Evolutionary conservation across 2,113 vertebrate species (phyloP).

Genomic region (Brienomyrus longianalis): DNA sequence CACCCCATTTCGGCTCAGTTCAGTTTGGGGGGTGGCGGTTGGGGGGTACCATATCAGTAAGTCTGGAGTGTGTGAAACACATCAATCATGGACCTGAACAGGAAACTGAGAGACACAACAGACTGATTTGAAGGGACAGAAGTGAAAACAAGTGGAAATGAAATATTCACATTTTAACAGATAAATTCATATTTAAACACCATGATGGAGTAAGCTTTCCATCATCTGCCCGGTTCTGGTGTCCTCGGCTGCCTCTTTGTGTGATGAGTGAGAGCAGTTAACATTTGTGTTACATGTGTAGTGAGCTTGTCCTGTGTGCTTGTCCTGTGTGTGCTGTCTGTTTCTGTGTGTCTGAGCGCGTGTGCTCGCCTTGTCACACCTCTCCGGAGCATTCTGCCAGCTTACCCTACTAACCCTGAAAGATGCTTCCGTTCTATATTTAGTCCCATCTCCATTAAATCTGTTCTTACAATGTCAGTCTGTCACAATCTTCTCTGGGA

Average conservation of each 20-base stretch:
- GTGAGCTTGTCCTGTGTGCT: neutral
- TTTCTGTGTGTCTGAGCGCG: neutral
- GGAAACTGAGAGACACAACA: neutral
- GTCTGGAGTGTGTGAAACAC: neutral
- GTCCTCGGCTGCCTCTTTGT: neutral
- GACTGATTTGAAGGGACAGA: neutral
- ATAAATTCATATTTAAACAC: neutral
- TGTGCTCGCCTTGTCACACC: constrained; percentile 8
- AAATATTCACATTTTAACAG: neutral
- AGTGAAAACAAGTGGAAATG: neutral
- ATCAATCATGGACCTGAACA: neutral
- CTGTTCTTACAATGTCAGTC: constrained; percentile 29
- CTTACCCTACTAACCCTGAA: constrained; percentile 28
- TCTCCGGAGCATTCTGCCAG: constrained; percentile 26
- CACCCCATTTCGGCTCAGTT: neutral
- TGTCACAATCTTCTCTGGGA: constrained; percentile 6
- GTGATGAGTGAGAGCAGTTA: neutral
- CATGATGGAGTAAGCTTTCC: neutral
- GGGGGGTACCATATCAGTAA: neutral
- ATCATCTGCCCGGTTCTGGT: neutral
- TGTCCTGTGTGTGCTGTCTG: neutral
- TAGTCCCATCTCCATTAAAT: constrained; percentile 32
- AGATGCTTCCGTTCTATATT: constrained; percentile 34
- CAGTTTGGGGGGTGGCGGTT: neutral
- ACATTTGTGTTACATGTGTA: neutral